Evolutionary conservation across 2,888 invertebrate genomes (phyloP).

Genomic region (Diadromus collaris): DNA sequence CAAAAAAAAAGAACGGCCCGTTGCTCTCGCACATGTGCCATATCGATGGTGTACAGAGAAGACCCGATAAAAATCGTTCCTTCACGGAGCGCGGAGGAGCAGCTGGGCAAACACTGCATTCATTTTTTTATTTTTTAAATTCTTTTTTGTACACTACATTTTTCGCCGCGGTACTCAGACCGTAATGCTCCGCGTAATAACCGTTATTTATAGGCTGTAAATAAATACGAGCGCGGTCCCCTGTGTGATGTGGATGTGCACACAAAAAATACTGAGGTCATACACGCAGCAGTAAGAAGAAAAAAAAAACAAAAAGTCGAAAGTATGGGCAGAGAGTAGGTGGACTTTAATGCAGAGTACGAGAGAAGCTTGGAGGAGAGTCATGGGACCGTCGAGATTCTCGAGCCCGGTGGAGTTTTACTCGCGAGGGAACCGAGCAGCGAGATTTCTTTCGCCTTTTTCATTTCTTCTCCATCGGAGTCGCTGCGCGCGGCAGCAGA

Average conservation of each 20-base stretch:
- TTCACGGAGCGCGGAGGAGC: conserved; percentile 43
- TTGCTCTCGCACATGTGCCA: neutral
- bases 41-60: neutral
- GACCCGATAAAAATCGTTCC: conserved; percentile 5
- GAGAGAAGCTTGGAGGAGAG: neutral
- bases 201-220: conserved; percentile 68
- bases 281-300: conserved; percentile 6
- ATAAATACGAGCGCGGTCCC: conserved; percentile 39
- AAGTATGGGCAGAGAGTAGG: conserved; percentile 1
- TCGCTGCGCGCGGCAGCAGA: neutral
- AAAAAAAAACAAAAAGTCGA: conserved; percentile 13
- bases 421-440: neutral
- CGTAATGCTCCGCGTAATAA: conserved; percentile 66
- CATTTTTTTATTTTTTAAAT: conserved; percentile 52
- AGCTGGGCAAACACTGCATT: conserved; percentile 60
- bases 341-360: conserved; percentile 15
- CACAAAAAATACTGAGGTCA: conserved; percentile 19
- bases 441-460: conserved; percentile 14
- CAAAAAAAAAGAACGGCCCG: neutral
- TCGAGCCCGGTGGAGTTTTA: conserved; percentile 8
- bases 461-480: conserved; percentile 14
- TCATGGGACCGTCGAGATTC: conserved; percentile 14
- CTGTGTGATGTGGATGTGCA: conserved; percentile 17
- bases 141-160: conserved; percentile 2
- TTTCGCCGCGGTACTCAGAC: conserved; percentile 44